These are phyloP conservation scores for Euplexia lucipara DNA, from an alignment of 2,888 invertebrate genomes.

Conservation along the genomic window DNA sequence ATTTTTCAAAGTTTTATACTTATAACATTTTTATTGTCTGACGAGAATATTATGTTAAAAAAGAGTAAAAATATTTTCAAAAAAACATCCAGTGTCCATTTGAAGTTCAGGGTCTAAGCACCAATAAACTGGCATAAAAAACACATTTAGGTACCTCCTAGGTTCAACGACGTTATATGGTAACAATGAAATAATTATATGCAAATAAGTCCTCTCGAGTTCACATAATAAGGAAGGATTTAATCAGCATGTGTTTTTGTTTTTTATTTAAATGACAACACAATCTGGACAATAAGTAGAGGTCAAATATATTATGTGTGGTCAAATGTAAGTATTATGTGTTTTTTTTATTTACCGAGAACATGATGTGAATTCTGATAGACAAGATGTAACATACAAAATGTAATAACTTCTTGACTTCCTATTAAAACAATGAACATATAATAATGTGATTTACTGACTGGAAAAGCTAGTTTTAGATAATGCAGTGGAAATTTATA, in stretches of 20 bases:
- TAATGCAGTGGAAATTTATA: constrained; percentile 48
- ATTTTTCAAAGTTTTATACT: too few species aligned
- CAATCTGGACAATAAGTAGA: constrained; percentile 6
- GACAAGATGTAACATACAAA: too few species aligned
- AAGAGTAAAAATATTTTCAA: too few species aligned
- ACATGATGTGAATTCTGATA: constrained; percentile 32
- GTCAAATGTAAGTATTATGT: too few species aligned
- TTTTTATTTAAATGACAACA: constrained; percentile 28
- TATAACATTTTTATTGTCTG: too few species aligned
- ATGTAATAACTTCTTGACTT: constrained; percentile 3
- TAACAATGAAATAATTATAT: constrained; percentile 8
- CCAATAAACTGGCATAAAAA: too few species aligned
- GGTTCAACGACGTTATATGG: neutral
- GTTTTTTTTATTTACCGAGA: constrained; percentile 25
- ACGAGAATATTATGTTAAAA: too few species aligned
- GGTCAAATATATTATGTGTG: constrained; percentile 49
- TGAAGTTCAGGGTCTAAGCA: too few species aligned
- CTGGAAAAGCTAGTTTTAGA: constrained; percentile 27
- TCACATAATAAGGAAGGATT: constrained; percentile 39
- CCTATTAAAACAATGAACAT: constrained; percentile 17
- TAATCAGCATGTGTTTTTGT: neutral
- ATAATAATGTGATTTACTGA: constrained; percentile 3
- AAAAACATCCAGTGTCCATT: too few species aligned
- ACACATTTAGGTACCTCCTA: neutral
- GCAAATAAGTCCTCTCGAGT: neutral